Evolutionary conservation across 2,797 vertebrate species (phyloP), one percentile per base, ranked within the genome.

Genomic region (Alca torda): DNA sequence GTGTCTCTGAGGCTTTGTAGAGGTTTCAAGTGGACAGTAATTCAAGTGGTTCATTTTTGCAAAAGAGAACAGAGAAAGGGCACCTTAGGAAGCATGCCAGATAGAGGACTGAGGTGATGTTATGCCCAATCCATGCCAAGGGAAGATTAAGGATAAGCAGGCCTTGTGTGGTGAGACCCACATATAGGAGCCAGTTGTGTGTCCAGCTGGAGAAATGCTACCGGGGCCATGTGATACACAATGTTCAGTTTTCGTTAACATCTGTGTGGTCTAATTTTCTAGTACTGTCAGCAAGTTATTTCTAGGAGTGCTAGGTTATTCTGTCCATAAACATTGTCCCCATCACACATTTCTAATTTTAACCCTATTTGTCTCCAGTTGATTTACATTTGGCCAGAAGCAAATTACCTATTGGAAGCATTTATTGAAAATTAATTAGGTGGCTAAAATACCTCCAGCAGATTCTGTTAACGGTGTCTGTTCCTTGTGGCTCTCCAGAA

Each of bases 361-460:
- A 98, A 97, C 97, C 95, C 98, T 97, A 98, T 98, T 98, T 98
- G 98, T 98, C 98, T 97, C 96, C 30, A 13, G 96, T 97, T 98
- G 98, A 98, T 98, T 98, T 98, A 98, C 97, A 98, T 97, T 98
- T 97, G 88, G 95, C 96, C 77, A 96, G 96, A 94, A 97, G 97
- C 97, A 98, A 98, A 98, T 97, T 95, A 97, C 97, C 97, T 97
- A 98, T 98, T 98, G 97, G 90, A 95, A 98, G 97, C 96, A 98
- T 98, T 98, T 97, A 98, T 98, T 98, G 98, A 98, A 97, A 98
- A 98, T 98, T 98, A 98, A 98, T 98, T 98, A 98, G 98, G 98
- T 98, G 98, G 96, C 97, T 98, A 96, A 97, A 98, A 96, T 96
- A 97, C 98, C 97, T 96, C 70, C 93, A 98, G 98, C 97, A 95